phyloP scores from a whole-genome alignment of 1,140 invertebrate genomes.

The Drosophila quadrilineata region DNA sequence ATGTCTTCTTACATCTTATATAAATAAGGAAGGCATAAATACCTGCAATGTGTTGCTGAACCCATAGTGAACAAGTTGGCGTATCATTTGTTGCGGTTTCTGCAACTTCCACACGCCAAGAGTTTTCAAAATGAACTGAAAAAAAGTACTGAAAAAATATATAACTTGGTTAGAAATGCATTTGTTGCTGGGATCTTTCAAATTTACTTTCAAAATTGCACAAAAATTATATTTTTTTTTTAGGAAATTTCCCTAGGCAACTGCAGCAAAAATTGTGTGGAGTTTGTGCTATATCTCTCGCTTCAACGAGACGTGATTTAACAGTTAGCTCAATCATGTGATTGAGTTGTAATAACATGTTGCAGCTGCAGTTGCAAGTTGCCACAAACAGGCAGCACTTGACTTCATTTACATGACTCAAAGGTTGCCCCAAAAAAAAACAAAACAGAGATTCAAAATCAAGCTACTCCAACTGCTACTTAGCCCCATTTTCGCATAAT shows the following conservation, averaged over 20 bases:
- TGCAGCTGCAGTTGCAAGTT: slow-evolving; percentile 48
- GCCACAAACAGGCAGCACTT: slow-evolving; percentile 57
- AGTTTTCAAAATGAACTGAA: no score
- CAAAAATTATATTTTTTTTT: no score
- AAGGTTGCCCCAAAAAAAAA: slow-evolving; percentile 28
- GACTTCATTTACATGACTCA: slow-evolving; percentile 65
- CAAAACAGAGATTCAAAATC: slow-evolving; percentile 28
- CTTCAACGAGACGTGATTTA: slow-evolving; percentile 12
- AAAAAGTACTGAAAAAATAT: no score
- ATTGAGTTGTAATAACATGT: slow-evolving; percentile 74
- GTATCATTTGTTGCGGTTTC: slow-evolving; percentile 24
- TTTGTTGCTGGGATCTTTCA: no score
- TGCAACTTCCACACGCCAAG: no score
- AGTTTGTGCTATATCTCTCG: neutral
- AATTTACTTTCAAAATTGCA: no score
- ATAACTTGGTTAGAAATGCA: no score
- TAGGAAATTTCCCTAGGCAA: no score
- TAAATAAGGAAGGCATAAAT: no score
- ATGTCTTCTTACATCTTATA: slow-evolving; percentile 7
- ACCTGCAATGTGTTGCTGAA: no score
- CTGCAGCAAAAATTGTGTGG: no score
- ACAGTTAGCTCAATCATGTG: slow-evolving; percentile 59
- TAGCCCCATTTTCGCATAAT: slow-evolving; percentile 79
- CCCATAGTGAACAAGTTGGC: no score
- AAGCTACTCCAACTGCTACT: slow-evolving; percentile 55